Evolutionary conservation across 2,113 vertebrate genomes (phyloP).

Genomic region (Cyanistes caeruleus): DNA sequence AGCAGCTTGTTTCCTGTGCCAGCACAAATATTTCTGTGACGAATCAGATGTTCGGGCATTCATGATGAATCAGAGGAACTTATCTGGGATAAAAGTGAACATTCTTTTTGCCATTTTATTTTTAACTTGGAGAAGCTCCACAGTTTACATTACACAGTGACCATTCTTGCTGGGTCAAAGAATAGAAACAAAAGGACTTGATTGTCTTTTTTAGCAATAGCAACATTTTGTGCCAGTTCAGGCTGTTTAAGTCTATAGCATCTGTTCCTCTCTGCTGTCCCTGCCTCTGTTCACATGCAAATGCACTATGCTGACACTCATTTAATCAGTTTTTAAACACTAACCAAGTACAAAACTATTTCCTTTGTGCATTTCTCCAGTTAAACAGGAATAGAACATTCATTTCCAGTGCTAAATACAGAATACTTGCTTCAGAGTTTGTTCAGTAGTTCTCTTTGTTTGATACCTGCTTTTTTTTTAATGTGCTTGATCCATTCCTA

Average conservation of each 20-base stretch:
- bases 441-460: neutral
- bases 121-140: conserved; percentile 26
- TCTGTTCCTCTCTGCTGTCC: neutral
- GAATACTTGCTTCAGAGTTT: neutral
- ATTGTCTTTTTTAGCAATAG: neutral
- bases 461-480: neutral
- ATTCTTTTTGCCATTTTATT: conserved; percentile 26
- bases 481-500: neutral
- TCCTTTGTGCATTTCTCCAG: neutral
- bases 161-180: neutral
- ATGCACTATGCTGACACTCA: neutral
- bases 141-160: neutral
- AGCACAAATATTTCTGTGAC: conserved; percentile 44
- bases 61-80: neutral
- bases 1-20: conserved; percentile 2
- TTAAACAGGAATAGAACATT: neutral
- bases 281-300: neutral
- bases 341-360: neutral
- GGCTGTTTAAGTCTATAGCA: neutral
- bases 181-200: neutral
- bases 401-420: neutral
- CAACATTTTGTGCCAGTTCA: neutral
- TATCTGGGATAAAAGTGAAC: neutral
- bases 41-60: neutral
- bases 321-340: neutral